Evolutionary conservation across 35 echinoderm and acorn worm species (phyloP), one percentile per base, ranked within the genome.

Genomic region (Lytechinus variegatus): DNA sequence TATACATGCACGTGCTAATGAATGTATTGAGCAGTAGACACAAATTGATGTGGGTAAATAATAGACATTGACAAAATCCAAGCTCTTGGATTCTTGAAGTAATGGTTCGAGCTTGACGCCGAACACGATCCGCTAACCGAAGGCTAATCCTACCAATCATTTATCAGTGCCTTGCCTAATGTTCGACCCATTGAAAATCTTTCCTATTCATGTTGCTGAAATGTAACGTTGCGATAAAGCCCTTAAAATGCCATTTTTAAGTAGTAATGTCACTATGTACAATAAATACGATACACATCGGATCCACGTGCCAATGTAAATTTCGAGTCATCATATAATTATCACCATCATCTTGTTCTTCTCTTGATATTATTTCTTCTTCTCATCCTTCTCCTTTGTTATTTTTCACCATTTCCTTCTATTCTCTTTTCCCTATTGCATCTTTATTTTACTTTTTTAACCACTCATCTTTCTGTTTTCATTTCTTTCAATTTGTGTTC

Each of bases 11-110:
- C 66, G 24, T 44, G 33, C 66, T 24, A 79, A 24, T 24, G 66
- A 79, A 24, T 79, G 66, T 8, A 79, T 79, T 79, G 66, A 79
- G n/a, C 66, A 79, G 7, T 19, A 79, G 5, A n/a, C 66, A 79
- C n/a, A 24, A 7, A 79, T 24, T 19, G n/a, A 79, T 79, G 66
- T 79, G 16, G 66, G 19, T n/a, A 19, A 79, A 79, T 4, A 79
- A 79, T 79, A 79, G 66, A 79, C 66, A 79, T 79, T 79, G 66
- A 79, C 66, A 79, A 79, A 58, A 79, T 79, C 21, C 19, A 79
- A 79, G 24, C 66, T 79, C 19, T 16, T 79, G 21, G n/a, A 79
- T 24, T 79, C 21, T 16, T 79, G 33, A 44, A 19, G 16, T 79
- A 79, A 79, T 79, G n/a, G 66, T 79, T 24, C 1, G 7, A 24